phyloP scores from a whole-genome alignment of 2,888 invertebrate genomes.

The Pteria penguin region DNA sequence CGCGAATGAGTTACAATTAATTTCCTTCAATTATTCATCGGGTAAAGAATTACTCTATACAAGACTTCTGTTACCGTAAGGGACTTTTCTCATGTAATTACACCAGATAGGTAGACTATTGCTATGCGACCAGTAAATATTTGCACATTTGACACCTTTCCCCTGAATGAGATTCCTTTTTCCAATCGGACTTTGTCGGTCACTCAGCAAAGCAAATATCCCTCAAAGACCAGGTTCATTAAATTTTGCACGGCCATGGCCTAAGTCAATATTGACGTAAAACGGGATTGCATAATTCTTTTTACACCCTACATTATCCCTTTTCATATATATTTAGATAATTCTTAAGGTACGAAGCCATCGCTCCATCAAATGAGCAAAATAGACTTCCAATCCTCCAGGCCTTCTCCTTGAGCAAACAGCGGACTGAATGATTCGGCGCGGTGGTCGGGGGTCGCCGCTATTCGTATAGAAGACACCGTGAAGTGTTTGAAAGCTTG shows the following conservation, averaged over 20 bases:
- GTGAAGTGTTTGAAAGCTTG: conserved; percentile 12
- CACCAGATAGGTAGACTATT: not conserved
- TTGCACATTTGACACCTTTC: conserved; percentile 24
- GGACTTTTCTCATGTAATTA: not conserved
- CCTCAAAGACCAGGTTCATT: conserved; percentile 24
- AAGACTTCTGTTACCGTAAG: not conserved
- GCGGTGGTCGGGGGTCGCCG: not conserved
- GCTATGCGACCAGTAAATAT: conserved; percentile 24
- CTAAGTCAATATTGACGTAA: conserved; percentile 13
- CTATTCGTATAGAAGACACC: not conserved
- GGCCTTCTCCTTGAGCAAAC: too few species aligned
- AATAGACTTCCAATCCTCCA: not conserved
- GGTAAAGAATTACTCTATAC: not conserved
- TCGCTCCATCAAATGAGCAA: not conserved
- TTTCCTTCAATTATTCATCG: not conserved
- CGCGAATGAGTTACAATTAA: too few species aligned
- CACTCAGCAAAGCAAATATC: conserved; percentile 11
- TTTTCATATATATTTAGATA: conserved; percentile 16
- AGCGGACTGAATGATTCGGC: not conserved
- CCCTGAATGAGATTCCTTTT: conserved; percentile 12
- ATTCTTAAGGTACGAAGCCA: not conserved
- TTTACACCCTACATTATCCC: conserved; percentile 5
- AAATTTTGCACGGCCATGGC: conserved; percentile 26
- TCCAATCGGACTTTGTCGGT: conserved; percentile 25
- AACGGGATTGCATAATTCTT: conserved; percentile 23